A percentile compares a stretch with the other conserved stretches of the same genome.
phyloP scores from a whole-genome alignment of 2,113 vertebrate genomes.

The Ondatra zibethicus region DNA sequence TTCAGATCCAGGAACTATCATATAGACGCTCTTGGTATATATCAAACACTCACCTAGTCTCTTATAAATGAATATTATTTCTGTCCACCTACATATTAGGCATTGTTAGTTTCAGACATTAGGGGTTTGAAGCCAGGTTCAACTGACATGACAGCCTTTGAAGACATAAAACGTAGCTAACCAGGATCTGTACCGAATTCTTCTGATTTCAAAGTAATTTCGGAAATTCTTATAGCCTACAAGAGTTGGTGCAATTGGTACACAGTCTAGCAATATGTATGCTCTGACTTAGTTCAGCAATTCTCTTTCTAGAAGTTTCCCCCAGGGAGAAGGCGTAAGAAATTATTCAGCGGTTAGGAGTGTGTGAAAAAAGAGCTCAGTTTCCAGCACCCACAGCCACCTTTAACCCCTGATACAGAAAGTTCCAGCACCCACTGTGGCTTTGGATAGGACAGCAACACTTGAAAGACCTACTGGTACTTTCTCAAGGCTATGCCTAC shows the following conservation, averaged over 20 bases:
- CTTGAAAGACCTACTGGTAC: slow-evolving; percentile 24
- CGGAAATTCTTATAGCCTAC: background rate
- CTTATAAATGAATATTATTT: slow-evolving; percentile 28
- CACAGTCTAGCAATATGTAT: background rate
- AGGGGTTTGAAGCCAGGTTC: background rate
- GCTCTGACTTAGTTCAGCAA: background rate
- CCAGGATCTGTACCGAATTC: background rate
- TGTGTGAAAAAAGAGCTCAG: background rate
- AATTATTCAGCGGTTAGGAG: background rate
- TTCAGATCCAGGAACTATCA: background rate
- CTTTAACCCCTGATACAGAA: too few relatives aligned
- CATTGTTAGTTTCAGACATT: slow-evolving; percentile 25
- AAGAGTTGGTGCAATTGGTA: background rate
- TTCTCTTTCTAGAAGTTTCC: slow-evolving; percentile 32
- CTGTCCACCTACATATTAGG: background rate
- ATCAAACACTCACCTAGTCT: background rate
- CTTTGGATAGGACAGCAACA: background rate
- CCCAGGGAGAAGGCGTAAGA: background rate
- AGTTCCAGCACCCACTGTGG: background rate
- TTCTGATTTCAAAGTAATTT: slow-evolving; percentile 25
- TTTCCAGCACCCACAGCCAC: background rate
- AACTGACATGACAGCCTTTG: background rate
- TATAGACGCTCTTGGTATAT: background rate
- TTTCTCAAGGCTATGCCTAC: background rate
- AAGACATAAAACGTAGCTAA: background rate